Base-by-base conservation (phyloP, 2,797 vertebrate genomes). In the Delichon dasypus region DNA sequence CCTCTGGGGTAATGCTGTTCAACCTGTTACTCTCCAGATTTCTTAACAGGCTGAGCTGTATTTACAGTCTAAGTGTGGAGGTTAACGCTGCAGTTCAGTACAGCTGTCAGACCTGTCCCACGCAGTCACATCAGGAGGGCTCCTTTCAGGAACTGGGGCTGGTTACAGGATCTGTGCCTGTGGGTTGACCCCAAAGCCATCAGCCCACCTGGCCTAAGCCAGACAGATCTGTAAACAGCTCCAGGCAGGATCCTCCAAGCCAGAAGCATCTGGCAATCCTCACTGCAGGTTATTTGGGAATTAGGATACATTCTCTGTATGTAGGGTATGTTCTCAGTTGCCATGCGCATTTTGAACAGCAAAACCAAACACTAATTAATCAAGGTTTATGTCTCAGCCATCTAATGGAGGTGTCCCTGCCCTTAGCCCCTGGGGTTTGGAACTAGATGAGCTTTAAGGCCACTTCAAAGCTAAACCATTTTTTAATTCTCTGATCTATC, bases 41-140 rank as follows among this genome's bases (percentile, higher is more conserved):
- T 12, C 44, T 66, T 26, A 66, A 45, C 2, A 70, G 26, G 44
- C 10, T 58, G 58, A 78, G 79, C 57, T 5, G 9, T 26, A 67
- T 76, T 91, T 79, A 70, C 36, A 38, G 36, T 40, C 45, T 54
- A 78, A 89, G 6, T 2, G 6, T 6, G 30, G 79, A 57, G 13
- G 32, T 57, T 61, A 42, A 84, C 76, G 47, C 4, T 40, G 60
- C 64, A 44, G 40, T 9, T 83, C 32, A 45, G 42, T 7, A 27
- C 51, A 44, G 53, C n/a, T 42, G 19, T 45, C 30, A 45, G 54
- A 55, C 12, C 30, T 26, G 47, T 16, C 27, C 34, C 44, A 27
- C 0, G 1, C 44, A 72, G 58, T 30, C 36, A 10, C 2, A 1
- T 22, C 32, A 68, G 36, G 32, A 85, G 12, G 6, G 26, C 29